These are phyloP conservation scores for Tenrec ecaudatus DNA, from an alignment of 2,113 vertebrate genomes.

Conservation along the genomic window DNA sequence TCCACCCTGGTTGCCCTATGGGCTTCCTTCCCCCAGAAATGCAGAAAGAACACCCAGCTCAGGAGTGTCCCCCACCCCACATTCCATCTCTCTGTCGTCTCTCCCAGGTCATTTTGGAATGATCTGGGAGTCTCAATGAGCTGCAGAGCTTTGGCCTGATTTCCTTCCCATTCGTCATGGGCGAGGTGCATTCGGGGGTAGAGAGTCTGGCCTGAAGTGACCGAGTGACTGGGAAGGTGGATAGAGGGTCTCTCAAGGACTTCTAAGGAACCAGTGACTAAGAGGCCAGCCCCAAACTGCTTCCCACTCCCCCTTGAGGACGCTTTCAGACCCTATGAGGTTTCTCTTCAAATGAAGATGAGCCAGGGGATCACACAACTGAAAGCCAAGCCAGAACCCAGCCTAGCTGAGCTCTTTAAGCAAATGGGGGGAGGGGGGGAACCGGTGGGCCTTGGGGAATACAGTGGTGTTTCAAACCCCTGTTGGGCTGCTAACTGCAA, in stretches of 20 bases:
- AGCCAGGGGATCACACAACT: background rate
- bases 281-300: background rate
- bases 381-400: background rate
- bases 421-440: background rate
- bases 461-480: background rate
- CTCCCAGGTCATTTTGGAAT: background rate
- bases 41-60: background rate
- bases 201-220: background rate
- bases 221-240: background rate
- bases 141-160: background rate
- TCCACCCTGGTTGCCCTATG: background rate
- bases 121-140: background rate
- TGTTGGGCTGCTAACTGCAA: too few species aligned
- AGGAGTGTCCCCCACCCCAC: fast-evolving
- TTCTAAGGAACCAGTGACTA: background rate
- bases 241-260: background rate
- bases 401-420: background rate
- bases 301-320: background rate
- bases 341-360: slow-evolving; percentile 5
- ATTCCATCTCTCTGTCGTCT: background rate
- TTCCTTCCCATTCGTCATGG: background rate
- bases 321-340: background rate
- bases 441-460: background rate
- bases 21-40: background rate
- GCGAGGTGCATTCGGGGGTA: background rate